phyloP scores from a whole-genome alignment of 2,888 invertebrate species.

The Galerucella pusilla region DNA sequence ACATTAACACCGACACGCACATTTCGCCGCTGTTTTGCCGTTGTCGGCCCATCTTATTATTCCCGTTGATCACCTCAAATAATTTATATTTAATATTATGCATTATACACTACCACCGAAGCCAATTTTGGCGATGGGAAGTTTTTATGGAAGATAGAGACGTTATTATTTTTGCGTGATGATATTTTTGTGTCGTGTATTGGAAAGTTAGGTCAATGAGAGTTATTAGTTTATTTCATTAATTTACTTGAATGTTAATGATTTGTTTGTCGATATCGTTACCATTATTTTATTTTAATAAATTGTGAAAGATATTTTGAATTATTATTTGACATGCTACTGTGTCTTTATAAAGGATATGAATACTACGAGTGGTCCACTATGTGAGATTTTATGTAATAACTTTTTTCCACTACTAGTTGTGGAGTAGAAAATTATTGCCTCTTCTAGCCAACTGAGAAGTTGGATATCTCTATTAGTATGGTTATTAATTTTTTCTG shows the following conservation, averaged over 20 bases:
- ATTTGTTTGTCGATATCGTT: not conserved
- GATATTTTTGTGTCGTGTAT: constrained; percentile 11
- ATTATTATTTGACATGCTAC: no score
- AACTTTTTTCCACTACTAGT: no score
- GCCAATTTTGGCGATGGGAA: constrained; percentile 11
- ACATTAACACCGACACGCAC: constrained; percentile 39
- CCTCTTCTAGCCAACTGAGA: no score
- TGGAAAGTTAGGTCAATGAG: constrained; percentile 19
- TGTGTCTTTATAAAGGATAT: no score
- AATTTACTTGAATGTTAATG: not conserved
- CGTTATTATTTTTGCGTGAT: constrained; percentile 29
- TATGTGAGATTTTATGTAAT: no score
- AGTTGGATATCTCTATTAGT: no score
- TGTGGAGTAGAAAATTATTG: no score
- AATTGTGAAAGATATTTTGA: not conserved
- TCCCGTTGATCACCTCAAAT: constrained; percentile 37
- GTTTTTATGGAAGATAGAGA: constrained; percentile 20
- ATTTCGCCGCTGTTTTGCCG: constrained; percentile 14
- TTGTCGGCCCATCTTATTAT: constrained; percentile 28
- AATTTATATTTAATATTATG: constrained; percentile 24
- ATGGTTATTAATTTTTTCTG: no score
- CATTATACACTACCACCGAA: constrained; percentile 26
- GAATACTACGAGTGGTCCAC: no score
- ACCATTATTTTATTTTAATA: not conserved
- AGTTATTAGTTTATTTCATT: not conserved